Evolutionary conservation across 2,888 invertebrate species (phyloP).

Genomic region (Agonopterix arenella): DNA sequence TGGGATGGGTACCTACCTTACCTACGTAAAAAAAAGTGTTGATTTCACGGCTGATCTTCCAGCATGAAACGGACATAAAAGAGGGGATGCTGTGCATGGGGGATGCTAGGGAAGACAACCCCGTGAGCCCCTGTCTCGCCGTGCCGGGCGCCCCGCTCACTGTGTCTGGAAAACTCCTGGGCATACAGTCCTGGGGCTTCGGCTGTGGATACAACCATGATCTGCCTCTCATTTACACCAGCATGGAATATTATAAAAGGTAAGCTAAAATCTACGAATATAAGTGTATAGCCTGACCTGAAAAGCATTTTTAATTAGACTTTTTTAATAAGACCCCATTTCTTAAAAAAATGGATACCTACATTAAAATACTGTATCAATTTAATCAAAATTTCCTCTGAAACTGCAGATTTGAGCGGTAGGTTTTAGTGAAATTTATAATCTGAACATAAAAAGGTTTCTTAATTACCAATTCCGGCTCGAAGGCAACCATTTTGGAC

Average conservation of each 20-base stretch:
- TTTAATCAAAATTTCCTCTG: too few species aligned
- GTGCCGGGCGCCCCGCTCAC: constrained; percentile 60
- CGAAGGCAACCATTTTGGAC: too few species aligned
- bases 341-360: too few species aligned
- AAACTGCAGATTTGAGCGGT: too few species aligned
- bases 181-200: constrained; percentile 58
- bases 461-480: too few species aligned
- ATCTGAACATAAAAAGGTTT: too few species aligned
- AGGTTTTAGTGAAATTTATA: too few species aligned
- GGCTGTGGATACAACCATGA: constrained; percentile 54
- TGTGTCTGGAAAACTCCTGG: constrained; percentile 31
- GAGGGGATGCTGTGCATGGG: constrained; percentile 51
- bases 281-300: too few species aligned
- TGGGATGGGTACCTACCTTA: not conserved
- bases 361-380: too few species aligned
- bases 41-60: not conserved
- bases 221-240: constrained; percentile 52
- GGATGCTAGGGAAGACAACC: constrained; percentile 28
- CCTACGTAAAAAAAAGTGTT: not conserved
- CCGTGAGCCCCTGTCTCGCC: constrained; percentile 39
- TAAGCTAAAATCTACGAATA: too few species aligned
- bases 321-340: too few species aligned
- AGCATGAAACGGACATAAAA: not conserved
- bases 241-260: constrained; percentile 28
- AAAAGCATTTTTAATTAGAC: too few species aligned